phyloP scores from a whole-genome alignment of 2,797 vertebrate genomes.

The Scolopax rusticola region DNA sequence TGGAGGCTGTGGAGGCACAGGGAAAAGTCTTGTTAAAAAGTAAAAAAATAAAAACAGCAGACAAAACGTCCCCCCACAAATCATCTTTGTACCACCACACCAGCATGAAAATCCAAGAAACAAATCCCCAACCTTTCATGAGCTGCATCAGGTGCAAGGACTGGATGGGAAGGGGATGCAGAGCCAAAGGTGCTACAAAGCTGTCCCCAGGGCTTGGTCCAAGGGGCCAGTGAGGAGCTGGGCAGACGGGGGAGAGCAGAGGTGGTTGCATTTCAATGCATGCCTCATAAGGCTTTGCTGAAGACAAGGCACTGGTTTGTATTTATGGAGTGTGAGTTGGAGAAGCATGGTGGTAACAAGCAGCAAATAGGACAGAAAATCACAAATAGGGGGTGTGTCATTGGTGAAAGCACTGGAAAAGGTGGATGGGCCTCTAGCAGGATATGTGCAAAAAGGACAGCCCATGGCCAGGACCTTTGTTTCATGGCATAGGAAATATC shows the following conservation, averaged over 20 bases:
- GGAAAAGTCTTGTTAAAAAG: background rate
- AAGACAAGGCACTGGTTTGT: background rate
- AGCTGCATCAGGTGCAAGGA: background rate
- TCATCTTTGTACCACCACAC: background rate
- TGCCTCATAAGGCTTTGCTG: background rate
- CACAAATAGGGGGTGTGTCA: background rate
- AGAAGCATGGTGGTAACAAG: background rate
- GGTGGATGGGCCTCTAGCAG: background rate
- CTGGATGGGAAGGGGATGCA: background rate
- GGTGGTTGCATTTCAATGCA: background rate
- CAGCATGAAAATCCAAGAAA: background rate
- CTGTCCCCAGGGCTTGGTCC: background rate
- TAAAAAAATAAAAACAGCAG: background rate
- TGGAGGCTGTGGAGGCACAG: background rate
- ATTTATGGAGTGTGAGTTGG: background rate
- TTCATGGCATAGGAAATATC: background rate
- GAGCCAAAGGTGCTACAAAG: background rate
- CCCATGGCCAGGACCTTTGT: no score
- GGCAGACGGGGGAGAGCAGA: background rate
- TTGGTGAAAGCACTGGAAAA: background rate
- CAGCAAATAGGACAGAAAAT: background rate
- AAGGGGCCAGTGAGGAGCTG: background rate
- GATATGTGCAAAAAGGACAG: background rate
- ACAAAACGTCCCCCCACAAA: accelerated
- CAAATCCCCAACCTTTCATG: background rate